Evolutionary conservation across 1,140 invertebrate genomes (phyloP), one percentile per base, ranked within the genome.

Genomic region (Saxidomus purpurata): DNA sequence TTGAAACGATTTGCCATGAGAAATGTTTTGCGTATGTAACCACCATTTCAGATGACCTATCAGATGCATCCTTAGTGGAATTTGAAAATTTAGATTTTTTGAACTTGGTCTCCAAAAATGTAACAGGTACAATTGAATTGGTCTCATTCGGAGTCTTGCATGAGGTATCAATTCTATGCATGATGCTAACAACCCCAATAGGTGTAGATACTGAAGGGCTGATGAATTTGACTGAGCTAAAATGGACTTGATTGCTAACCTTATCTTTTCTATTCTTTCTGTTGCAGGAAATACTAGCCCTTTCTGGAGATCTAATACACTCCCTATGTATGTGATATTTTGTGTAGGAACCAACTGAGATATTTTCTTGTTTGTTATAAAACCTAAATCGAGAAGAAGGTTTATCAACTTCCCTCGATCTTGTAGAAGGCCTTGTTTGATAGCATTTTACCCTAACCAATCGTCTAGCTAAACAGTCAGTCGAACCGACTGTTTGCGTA

Each of bases 71-170:
- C 4, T 25, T 17, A 67, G 52, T 1, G 74, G 71, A 52, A 79
- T 63, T 36, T 31, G 61, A 31, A 52, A 63, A 3, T 40, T 31
- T 38, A 87, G 43, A 40, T 80, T 31, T 79, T n/a, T 52, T 34
- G 38, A 9, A 85, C 61, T 69, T n/a, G 82, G 82, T 71, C 49
- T 74, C 43, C 82, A 85, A 43, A 71, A 71, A 22, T n/a, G 19
- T 4, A 85, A 38, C 19, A 85, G 40, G 74, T 85, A 38, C 40
- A 85, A 31, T 40, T 85, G 82, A 28, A 85, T 85, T 71, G 82
- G 82, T 52, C 82, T 43, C 63, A 85, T 85, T 6, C 6, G 36
- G 2, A 85, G 19, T 0, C 82, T 1, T 9, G 82, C 67, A 71
- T 71, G 4, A 4, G 15, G 69, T 8, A 61, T 61, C 9, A 61